Evolutionary conservation across 2,888 invertebrate species (phyloP), one percentile per base, ranked within the genome.

Genomic region (Elaeidobius kamerunicus): DNA sequence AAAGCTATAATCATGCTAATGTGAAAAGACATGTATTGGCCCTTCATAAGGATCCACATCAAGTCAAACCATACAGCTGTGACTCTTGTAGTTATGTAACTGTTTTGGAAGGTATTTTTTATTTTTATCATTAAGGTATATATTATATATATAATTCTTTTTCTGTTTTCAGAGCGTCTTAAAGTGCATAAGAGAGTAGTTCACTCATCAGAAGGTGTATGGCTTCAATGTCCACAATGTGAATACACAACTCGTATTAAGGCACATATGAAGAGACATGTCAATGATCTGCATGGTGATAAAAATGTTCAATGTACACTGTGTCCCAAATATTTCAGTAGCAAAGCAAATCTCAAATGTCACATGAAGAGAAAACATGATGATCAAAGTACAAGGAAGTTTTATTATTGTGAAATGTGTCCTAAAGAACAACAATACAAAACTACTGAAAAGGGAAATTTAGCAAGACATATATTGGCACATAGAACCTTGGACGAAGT

Each of bases 401-500:
- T 23, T 18, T 52, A 39, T 23, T 52, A 52, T 23, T 52, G 51
- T 12, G 51, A 52, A 34, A 39, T 52, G 45, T 52, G 51, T 16
- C 51, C 51, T 1, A 45, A 45, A 12, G 51, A 52, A 15, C 9
- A 45, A 17, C 51, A 38, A 12, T 52, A 52, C 18, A 52, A 45
- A 14, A 52, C 51, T 6, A 44, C 45, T 2, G 51, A 52, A 23
- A 52, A 52, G 38, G 45, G 39, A 16, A 52, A 52, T 20, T 34
- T 52, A 40, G 27, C 32, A 11, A 44, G 51, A 16, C 51, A 52
- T 23, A 40, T 40, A 17, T 45, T 52, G 17, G 34, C 45, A 2
- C 51, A 52, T 34, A 18, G 51, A n/a, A 52, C 51, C 32, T 17
- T 44, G 19, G 44, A 52, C 15, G 51, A 52, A 38, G 50, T 51